phyloP scores from a whole-genome alignment of 1,140 invertebrate genomes.

The Cotesia vestalis region DNA sequence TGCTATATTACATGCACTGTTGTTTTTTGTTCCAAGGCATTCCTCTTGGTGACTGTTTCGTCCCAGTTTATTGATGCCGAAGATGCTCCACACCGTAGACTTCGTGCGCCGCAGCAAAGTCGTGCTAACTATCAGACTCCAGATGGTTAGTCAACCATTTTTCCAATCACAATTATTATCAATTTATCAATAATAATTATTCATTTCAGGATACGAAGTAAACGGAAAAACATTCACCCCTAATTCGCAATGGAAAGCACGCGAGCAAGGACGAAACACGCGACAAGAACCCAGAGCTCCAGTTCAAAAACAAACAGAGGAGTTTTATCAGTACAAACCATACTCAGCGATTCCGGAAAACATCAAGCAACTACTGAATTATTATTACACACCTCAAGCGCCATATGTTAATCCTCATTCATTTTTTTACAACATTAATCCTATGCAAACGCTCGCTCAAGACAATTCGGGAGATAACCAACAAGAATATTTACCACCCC shows the following conservation, averaged over 20 bases:
- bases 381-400: constrained; percentile 52
- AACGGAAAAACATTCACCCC: constrained; percentile 53
- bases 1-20: constrained; percentile 8
- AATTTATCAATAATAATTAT: constrained; percentile 5
- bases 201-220: constrained; percentile 50
- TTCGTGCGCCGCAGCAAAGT: constrained; percentile 46
- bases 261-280: constrained; percentile 38
- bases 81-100: constrained; percentile 39
- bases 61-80: constrained; percentile 40
- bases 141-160: constrained; percentile 48
- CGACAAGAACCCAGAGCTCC: neutral
- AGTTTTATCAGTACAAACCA: constrained; percentile 44
- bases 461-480: constrained; percentile 24
- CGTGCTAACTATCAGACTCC: constrained; percentile 55
- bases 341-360: constrained; percentile 51
- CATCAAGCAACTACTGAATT: constrained; percentile 52
- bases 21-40: constrained; percentile 43
- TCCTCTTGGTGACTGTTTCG: constrained; percentile 46
- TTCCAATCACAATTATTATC: constrained; percentile 1
- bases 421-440: constrained; percentile 48
- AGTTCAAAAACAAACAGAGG: constrained; percentile 2
- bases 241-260: constrained; percentile 47
- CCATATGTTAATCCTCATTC: constrained; percentile 56
- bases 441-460: neutral
- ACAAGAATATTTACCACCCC: constrained; percentile 2